phyloP scores from a whole-genome alignment of 2,113 vertebrate species.

The Agapornis roseicollis region DNA sequence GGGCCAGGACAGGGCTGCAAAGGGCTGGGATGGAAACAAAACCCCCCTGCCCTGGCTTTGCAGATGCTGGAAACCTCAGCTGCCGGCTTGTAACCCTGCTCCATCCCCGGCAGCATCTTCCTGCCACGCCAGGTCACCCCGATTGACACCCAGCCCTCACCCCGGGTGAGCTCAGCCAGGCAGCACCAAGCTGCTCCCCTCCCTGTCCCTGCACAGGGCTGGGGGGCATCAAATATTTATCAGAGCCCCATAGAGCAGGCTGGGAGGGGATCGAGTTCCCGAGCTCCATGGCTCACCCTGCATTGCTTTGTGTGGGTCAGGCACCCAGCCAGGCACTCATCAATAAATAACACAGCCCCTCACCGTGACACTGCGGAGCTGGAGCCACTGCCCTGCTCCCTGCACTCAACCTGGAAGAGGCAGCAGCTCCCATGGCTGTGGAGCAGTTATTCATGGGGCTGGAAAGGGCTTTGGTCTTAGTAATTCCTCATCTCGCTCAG shows the following conservation, averaged over 20 bases:
- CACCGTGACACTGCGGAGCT: neutral
- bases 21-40: neutral
- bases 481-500: neutral
- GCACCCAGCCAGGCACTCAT: conserved; percentile 10
- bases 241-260: neutral
- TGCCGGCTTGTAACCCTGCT: neutral
- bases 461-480: neutral
- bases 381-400: neutral
- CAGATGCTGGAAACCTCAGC: neutral
- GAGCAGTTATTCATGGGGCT: fast-evolving
- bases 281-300: conserved; percentile 31
- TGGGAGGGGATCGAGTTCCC: neutral
- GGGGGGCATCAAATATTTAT: conserved; percentile 78
- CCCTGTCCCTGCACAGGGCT: neutral
- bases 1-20: neutral
- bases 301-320: conserved; percentile 10
- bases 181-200: neutral
- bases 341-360: conserved; percentile 51
- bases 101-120: neutral
- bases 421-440: neutral
- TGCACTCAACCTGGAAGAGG: neutral
- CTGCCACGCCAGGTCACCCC: neutral
- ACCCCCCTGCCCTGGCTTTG: neutral
- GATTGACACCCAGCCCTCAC: neutral
- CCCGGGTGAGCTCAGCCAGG: neutral